phyloP scores from a whole-genome alignment of 1,140 invertebrate species.

The Chironomus tepperi region DNA sequence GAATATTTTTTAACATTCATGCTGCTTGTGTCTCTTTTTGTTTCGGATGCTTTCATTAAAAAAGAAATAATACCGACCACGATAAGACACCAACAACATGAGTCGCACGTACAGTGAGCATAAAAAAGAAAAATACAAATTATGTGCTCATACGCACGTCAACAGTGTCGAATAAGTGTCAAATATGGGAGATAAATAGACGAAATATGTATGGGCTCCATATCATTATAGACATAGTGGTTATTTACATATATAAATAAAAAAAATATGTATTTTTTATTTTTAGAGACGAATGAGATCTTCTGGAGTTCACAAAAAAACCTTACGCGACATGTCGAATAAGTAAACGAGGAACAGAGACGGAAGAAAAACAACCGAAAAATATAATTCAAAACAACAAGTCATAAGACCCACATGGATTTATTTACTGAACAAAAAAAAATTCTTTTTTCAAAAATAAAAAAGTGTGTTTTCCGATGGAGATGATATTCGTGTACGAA shows the following conservation, averaged over 20 bases:
- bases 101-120: background rate
- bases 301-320: too few species aligned
- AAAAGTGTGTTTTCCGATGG: too few species aligned
- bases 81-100: too few species aligned
- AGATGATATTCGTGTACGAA: too few species aligned
- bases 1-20: background rate
- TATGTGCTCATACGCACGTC: background rate
- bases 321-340: too few species aligned
- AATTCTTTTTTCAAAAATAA: background rate
- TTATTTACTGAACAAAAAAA: background rate
- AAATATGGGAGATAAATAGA: conserved; percentile 2
- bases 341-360: too few species aligned
- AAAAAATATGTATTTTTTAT: too few species aligned
- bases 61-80: too few species aligned
- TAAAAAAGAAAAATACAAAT: background rate
- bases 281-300: too few species aligned
- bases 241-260: background rate
- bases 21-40: background rate
- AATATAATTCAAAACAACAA: too few species aligned
- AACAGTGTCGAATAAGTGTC: background rate
- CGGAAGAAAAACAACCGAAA: too few species aligned
- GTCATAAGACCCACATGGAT: background rate
- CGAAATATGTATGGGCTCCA: background rate
- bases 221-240: conserved; percentile 12
- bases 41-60: too few species aligned